Percentiles rank a stretch among this genome's conserved stretches.
phyloP scores from a whole-genome alignment of 1,140 invertebrate species.

The Drosophila kohkoa region DNA sequence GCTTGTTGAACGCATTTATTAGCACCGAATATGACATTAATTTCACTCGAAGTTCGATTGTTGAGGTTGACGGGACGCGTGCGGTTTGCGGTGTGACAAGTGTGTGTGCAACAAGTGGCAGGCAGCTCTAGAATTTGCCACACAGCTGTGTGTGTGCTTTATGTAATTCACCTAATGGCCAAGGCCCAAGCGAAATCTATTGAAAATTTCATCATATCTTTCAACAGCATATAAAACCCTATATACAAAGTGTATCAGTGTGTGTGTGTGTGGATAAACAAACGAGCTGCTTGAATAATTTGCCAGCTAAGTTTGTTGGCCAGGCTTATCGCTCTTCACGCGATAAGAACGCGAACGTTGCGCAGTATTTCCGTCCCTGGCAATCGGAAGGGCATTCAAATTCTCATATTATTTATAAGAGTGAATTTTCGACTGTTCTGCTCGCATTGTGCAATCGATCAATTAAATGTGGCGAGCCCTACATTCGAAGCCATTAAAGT shows the following conservation, averaged over 20 bases:
- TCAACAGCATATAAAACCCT: not conserved
- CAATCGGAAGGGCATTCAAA: constrained; percentile 12
- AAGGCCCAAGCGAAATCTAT: constrained; percentile 11
- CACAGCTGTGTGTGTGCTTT: not conserved
- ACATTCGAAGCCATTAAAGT: constrained; percentile 2
- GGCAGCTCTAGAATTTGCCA: not conserved
- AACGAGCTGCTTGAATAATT: constrained; percentile 29
- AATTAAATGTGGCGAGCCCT: constrained; percentile 1
- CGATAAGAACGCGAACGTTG: constrained; percentile 63
- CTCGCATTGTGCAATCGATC: constrained; percentile 22
- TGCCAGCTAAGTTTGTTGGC: constrained; percentile 23
- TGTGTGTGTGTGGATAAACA: constrained; percentile 36
- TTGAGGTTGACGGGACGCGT: constrained; percentile 37
- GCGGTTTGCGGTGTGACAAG: constrained; percentile 13
- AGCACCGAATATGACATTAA: constrained; percentile 28
- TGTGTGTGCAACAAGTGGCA: constrained; percentile 26
- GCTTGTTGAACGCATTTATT: constrained; percentile 31
- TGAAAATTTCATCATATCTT: constrained; percentile 23
- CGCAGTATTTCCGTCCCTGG: constrained; percentile 46
- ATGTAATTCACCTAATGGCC: constrained; percentile 11
- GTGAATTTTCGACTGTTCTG: not conserved
- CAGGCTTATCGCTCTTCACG: constrained; percentile 31
- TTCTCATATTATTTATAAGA: not conserved
- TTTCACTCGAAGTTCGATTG: constrained; percentile 40
- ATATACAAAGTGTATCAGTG: not conserved